Evolutionary conservation across 1,140 invertebrate species (phyloP).

Genomic region (Copidosoma floridanum): DNA sequence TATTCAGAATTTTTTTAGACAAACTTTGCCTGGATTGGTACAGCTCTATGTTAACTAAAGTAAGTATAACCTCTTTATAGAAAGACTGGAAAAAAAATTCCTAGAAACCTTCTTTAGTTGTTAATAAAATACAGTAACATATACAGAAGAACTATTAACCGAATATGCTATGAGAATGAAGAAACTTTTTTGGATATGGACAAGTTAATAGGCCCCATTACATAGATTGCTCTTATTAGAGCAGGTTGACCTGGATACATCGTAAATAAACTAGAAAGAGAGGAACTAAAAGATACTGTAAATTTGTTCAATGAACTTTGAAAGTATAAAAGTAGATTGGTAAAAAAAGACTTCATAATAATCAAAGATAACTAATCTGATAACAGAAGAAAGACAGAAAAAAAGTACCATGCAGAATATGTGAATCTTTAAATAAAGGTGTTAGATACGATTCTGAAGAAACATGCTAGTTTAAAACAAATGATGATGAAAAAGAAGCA

Average conservation of each 20-base stretch:
- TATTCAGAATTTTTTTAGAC: constrained; percentile 16
- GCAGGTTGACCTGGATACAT: constrained; percentile 30
- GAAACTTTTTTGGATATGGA: constrained; percentile 29
- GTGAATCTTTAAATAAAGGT: constrained; percentile 25
- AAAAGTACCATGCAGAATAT: constrained; percentile 22
- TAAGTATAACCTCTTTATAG: constrained; percentile 25
- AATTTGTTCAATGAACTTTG: constrained; percentile 29
- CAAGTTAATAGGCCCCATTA: constrained; percentile 22
- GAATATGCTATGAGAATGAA: constrained; percentile 29
- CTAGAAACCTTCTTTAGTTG: constrained; percentile 30
- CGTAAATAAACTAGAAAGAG: constrained; percentile 27
- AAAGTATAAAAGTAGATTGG: constrained; percentile 19
- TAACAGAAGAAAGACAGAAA: constrained; percentile 10
- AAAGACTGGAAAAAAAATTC: constrained; percentile 30
- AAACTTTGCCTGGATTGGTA: too few species aligned
- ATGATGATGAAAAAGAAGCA: background rate
- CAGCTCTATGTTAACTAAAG: constrained; percentile 30
- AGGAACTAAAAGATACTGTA: constrained; percentile 20
- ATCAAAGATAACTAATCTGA: background rate
- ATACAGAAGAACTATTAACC: constrained; percentile 25
- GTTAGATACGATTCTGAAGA: constrained; percentile 22
- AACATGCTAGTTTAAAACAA: constrained; percentile 24
- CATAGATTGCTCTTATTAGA: constrained; percentile 27
- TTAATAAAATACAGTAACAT: constrained; percentile 29
- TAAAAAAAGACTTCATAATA: constrained; percentile 1